Evolutionary conservation across 2,113 vertebrate genomes (phyloP), one percentile per base, ranked within the genome.

Genomic region (Sebastes schlegelii): DNA sequence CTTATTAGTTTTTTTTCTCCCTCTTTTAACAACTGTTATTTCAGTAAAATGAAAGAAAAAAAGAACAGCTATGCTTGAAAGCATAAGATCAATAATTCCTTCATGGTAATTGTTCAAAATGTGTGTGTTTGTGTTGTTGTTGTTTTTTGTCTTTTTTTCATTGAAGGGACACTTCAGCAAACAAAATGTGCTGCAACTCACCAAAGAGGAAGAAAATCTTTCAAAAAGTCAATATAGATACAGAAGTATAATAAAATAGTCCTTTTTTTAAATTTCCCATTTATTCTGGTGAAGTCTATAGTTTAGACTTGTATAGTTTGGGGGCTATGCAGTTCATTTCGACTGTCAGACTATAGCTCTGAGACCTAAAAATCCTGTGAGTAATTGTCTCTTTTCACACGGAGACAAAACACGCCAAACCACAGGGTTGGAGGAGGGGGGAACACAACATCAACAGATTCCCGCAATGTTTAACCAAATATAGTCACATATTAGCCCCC

Each of bases 191-290:
- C 96, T 95, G 96, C 86, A 90, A 93, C 85, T 91, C 91, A 95
- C 95, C 95, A 92, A 95, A 94, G 86, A 93, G 92, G 93, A 95
- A 95, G 95, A 95, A 94, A 95, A 96, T 94, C 87, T 94, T 90
- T 93, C 89, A 95, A 93, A 95, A 96, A 96, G 94, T 95, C 94
- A 93, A 94, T 93, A 95, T 88, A 91, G 95, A 96, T 93, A 95
- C 93, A 95, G 95, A 97, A 95, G 94, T 92, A 94, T 96, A 96
- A 96, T 96, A 97, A 96, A 96, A 95, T 95, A 95, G 93, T 95
- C 91, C 68, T 95, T 92, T 94, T 77, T 86, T 89, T 84, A 51
- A 75, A 89, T 83, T 84, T 74, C 81, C 74, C 82, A 54, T 91
- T 86, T 77, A 74, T 82, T 90, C 79, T 70, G 90, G 80, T 90